phyloP scores from a whole-genome alignment of 1,140 invertebrate genomes.

The Ptiloglossa arizonensis region DNA sequence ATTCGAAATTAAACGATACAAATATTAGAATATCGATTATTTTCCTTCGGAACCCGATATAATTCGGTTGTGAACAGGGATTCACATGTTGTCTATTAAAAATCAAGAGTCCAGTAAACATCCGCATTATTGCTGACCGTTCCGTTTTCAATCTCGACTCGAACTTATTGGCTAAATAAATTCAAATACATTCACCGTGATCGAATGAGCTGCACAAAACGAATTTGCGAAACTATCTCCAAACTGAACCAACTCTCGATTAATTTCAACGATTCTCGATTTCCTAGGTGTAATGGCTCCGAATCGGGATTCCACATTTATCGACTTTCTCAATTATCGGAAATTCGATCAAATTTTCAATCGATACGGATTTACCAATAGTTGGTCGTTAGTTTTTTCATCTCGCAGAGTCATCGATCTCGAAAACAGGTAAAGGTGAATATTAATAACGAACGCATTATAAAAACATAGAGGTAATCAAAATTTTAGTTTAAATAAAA shows the following conservation, averaged over 20 bases:
- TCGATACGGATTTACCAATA: too few relatives aligned
- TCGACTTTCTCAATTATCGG: too few relatives aligned
- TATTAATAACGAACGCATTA: too few relatives aligned
- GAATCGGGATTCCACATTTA: constrained; percentile 11
- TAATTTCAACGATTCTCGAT: constrained; percentile 21
- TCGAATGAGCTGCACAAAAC: constrained; percentile 7
- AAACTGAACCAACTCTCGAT: not conserved
- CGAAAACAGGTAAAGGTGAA: too few relatives aligned
- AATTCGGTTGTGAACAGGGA: not conserved
- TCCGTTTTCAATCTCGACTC: not conserved
- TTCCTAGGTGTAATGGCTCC: constrained; percentile 1
- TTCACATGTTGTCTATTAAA: not conserved
- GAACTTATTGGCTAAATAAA: constrained; percentile 22
- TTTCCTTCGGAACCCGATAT: not conserved
- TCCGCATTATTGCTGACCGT: constrained; percentile 1
- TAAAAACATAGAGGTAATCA: too few relatives aligned
- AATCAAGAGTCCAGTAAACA: not conserved
- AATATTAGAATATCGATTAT: not conserved
- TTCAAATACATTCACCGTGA: not conserved
- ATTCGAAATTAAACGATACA: too few relatives aligned
- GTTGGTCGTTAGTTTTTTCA: too few relatives aligned
- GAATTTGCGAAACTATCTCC: constrained; percentile 15
- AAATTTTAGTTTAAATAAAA: too few relatives aligned
- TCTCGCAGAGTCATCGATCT: too few relatives aligned
- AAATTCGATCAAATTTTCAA: too few relatives aligned